phyloP scores from a whole-genome alignment of 53 echinoderm and acorn worm species.

The Glandiceps talaboti region DNA sequence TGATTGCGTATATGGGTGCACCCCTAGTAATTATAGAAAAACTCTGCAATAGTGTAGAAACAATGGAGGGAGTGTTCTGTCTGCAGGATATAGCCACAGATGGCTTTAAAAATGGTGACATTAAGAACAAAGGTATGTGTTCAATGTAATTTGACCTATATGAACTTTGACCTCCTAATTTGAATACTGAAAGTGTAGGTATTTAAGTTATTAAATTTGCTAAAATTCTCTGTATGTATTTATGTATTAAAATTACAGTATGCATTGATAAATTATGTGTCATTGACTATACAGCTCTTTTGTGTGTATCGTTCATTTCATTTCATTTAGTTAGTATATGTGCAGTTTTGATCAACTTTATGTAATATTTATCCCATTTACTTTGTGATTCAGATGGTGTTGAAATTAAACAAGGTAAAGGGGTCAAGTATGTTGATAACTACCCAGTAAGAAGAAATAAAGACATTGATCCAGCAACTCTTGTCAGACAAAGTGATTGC shows the following conservation, averaged over 20 bases:
- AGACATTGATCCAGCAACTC: neutral
- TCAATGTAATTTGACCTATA: neutral
- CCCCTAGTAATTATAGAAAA: conserved; percentile 67
- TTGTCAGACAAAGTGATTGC: neutral
- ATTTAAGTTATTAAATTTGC: no score
- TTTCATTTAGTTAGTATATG: no score
- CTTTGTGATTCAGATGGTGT: neutral
- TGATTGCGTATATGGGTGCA: conserved; percentile 67
- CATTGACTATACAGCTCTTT: no score
- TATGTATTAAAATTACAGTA: no score
- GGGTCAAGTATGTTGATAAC: conserved; percentile 7
- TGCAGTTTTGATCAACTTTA: no score
- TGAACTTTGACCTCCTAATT: no score
- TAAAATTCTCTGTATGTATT: no score
- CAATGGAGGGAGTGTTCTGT: conserved; percentile 27
- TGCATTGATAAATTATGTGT: no score
- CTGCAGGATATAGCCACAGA: conserved; percentile 31
- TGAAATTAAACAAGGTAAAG: conserved; percentile 6
- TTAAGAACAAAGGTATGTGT: neutral
- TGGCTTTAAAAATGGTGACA: conserved; percentile 21
- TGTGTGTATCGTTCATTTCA: no score
- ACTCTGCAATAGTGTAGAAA: conserved; percentile 43
- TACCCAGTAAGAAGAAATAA: neutral
- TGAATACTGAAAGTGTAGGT: no score
- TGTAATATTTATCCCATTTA: no score